Base-by-base conservation (phyloP, 2,888 invertebrate species). In the Lasioglossum lativentre region DNA sequence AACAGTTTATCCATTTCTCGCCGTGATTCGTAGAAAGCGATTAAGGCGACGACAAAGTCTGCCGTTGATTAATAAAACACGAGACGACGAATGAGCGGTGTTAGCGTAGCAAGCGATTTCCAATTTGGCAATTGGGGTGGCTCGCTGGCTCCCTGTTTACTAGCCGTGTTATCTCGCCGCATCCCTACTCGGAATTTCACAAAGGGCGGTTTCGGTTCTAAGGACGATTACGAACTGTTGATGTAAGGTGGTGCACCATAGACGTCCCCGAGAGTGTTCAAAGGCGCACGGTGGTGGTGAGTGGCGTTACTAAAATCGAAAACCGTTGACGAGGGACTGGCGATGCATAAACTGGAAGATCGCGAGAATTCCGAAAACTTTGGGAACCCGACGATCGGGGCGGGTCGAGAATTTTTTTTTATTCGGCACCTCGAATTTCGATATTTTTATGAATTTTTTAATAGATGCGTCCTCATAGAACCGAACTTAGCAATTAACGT, bases 161-260 rank as follows among this genome's bases (percentile, higher is more conserved):
- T 14, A 59, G 27, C 27, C 59, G 59, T 59, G 59, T 59, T 59
- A 59, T 59, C 59, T 47, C 47, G 47, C 47, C 47, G 59, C 59
- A 59, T 27, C 59, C 59, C 59, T 59, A 59, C 59, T 59, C 12
- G 59, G 59, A 59, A 59, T 59, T 59, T 59, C 59, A 59, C 59
- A 59, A 59, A 59, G 59, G 59, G 14, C 14, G 59, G 27, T 59
- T 27, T 59, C 59, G 59, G 27, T 59, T 59, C 59, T 59, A 27
- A 59, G 27, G 27, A 14, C 27, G 59, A 59, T 59, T 59, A 59
- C 59, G 59, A 59, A 59, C 27, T 59, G 59, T 59, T 59, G 59
- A 59, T 59, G 59, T 12, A 59, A 59, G 59, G 59, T 47, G 47
- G 23, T 47, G 16, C 66, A 19, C 66, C 19, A 30, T 34, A 34